Evolutionary conservation across 1,140 invertebrate genomes (phyloP).

Genomic region (Stenopsyche tienmushanensis): DNA sequence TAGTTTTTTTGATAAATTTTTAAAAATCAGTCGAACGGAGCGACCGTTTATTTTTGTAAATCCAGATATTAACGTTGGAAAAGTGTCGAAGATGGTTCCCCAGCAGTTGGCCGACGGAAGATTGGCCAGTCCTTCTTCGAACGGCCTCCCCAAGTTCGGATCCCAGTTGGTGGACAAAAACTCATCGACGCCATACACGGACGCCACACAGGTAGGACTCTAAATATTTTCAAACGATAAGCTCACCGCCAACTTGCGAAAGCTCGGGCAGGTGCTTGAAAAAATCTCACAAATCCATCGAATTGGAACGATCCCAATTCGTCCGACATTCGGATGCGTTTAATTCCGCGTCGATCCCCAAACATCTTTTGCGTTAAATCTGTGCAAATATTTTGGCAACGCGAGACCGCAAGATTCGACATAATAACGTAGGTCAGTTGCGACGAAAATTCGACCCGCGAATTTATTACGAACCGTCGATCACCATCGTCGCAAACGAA

Average conservation of each 20-base stretch:
- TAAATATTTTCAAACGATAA: background rate
- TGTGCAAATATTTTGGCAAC: conserved; percentile 23
- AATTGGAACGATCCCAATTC: background rate
- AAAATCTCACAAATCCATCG: background rate
- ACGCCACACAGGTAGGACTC: conserved; percentile 87
- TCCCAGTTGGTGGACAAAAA: conserved; percentile 85
- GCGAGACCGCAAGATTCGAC: conserved; percentile 8
- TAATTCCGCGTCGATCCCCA: background rate
- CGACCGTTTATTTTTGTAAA: conserved; percentile 32
- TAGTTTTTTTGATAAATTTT: conserved; percentile 1
- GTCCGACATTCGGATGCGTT: background rate
- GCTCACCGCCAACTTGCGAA: no score
- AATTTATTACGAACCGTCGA: no score
- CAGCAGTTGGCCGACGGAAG: conserved; percentile 56
- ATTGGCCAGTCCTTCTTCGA: conserved; percentile 51
- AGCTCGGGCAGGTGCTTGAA: no score
- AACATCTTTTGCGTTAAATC: background rate
- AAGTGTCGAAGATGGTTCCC: conserved; percentile 50
- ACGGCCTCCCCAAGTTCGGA: conserved; percentile 65
- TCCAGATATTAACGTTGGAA: conserved; percentile 48
- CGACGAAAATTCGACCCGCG: no score
- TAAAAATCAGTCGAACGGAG: background rate
- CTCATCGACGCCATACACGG: conserved; percentile 91
- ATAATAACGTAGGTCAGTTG: conserved; percentile 25
- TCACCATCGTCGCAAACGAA: no score